These are phyloP conservation scores for Corythoichthys haematopterus DNA, from an alignment of 2,113 vertebrate species.

Conservation along the genomic window DNA sequence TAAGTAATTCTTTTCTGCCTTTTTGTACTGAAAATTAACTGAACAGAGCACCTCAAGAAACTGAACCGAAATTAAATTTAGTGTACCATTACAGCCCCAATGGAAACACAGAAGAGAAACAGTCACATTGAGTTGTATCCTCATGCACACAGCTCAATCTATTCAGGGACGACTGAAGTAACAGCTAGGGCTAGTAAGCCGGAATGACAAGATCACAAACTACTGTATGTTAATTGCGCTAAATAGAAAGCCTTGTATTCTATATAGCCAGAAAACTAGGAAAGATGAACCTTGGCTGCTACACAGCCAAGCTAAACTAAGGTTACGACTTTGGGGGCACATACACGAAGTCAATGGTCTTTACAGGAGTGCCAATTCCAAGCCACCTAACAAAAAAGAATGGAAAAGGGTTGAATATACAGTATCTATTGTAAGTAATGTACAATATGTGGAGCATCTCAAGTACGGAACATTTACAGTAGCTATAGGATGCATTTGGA, in stretches of 20 bases:
- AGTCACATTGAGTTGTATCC: background rate
- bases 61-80: too few species aligned
- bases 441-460: background rate
- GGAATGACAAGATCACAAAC: constrained; percentile 2
- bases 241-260: constrained; percentile 22
- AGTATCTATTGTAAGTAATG: background rate
- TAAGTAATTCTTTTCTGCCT: too few species aligned
- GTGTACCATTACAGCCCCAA: too few species aligned
- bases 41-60: too few species aligned
- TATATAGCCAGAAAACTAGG: constrained; percentile 13
- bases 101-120: background rate
- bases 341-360: constrained; percentile 86
- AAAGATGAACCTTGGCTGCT: constrained; percentile 11
- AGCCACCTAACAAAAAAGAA: constrained; percentile 85
- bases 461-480: background rate
- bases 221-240: background rate
- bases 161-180: constrained; percentile 17
- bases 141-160: constrained; percentile 20
- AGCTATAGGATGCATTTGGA: background rate
- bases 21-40: too few species aligned
- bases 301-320: constrained; percentile 37
- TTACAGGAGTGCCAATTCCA: constrained; percentile 80
- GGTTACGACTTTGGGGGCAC: constrained; percentile 60
- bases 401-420: background rate
- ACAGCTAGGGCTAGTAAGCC: constrained; percentile 1